These are phyloP conservation scores for Scolopax bukidnonensis DNA, from an alignment of 2,797 vertebrate genomes.

Conservation along the genomic window DNA sequence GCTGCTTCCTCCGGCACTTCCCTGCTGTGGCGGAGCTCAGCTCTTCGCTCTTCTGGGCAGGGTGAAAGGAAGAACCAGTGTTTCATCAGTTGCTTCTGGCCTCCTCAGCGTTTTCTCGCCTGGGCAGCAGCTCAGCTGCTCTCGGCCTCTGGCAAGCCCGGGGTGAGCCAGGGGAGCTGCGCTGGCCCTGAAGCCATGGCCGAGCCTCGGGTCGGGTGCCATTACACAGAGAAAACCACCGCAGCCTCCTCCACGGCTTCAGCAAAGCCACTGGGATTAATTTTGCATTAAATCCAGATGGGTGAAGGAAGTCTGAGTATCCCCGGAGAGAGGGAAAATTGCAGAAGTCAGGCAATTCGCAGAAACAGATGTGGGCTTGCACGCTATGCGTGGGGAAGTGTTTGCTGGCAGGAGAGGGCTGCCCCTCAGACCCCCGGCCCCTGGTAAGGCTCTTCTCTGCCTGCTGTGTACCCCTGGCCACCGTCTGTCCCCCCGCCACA, in stretches of 20 bases:
- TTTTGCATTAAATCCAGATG: neutral
- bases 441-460: neutral
- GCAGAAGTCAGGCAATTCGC: neutral
- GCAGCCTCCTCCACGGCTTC: neutral
- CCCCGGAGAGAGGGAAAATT: neutral
- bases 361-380: neutral
- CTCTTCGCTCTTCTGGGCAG: neutral
- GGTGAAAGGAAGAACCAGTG: neutral
- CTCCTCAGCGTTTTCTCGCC: accelerated
- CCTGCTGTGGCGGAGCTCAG: neutral
- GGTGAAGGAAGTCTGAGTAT: neutral
- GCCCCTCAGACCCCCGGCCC: neutral
- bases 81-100: neutral
- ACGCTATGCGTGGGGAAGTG: accelerated
- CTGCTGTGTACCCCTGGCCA: neutral
- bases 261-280: neutral
- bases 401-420: accelerated
- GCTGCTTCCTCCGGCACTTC: neutral
- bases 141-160: neutral
- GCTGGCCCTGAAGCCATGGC: neutral
- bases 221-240: neutral
- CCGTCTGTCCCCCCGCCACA: accelerated
- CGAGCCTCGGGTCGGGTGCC: accelerated
- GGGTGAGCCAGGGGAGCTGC: neutral
- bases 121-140: accelerated